phyloP scores from a whole-genome alignment of 2,113 vertebrate genomes.

The Pandion haliaetus region DNA sequence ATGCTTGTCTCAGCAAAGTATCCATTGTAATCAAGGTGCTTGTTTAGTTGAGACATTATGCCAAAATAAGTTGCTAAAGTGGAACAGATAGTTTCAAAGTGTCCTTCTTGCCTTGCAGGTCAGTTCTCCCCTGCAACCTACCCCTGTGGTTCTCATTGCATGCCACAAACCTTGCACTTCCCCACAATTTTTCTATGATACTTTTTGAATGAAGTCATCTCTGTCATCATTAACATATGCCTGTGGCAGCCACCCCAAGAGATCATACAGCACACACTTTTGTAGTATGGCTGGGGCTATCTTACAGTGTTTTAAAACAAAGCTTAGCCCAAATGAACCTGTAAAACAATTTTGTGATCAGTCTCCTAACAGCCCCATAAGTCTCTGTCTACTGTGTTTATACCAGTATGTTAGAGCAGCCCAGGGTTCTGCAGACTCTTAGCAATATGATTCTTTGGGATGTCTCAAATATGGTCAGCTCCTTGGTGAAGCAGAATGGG shows the following conservation, averaged over 20 bases:
- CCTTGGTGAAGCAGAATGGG: background rate
- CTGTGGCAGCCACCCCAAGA: background rate
- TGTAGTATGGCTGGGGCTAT: background rate
- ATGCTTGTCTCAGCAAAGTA: background rate
- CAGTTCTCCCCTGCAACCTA: accelerated
- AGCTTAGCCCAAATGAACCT: background rate
- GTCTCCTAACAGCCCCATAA: background rate
- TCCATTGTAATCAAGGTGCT: background rate
- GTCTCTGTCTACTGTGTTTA: background rate
- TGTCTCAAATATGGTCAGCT: background rate
- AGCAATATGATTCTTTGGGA: background rate
- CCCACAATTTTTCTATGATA: background rate
- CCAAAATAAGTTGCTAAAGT: background rate
- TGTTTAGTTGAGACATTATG: background rate
- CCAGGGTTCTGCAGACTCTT: background rate
- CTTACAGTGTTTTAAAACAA: background rate
- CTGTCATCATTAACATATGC: background rate
- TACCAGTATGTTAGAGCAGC: background rate
- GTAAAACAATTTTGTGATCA: background rate
- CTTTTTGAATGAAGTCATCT: background rate
- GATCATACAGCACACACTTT: accelerated
- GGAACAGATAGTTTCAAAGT: background rate
- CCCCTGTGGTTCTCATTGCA: background rate
- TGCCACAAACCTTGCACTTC: background rate
- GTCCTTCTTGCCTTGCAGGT: background rate